Percentiles rank a stretch among this genome's conserved stretches.
Conservation (phyloP, 2,113 vertebrate species). For the Rafetus swinhoei region DNA sequence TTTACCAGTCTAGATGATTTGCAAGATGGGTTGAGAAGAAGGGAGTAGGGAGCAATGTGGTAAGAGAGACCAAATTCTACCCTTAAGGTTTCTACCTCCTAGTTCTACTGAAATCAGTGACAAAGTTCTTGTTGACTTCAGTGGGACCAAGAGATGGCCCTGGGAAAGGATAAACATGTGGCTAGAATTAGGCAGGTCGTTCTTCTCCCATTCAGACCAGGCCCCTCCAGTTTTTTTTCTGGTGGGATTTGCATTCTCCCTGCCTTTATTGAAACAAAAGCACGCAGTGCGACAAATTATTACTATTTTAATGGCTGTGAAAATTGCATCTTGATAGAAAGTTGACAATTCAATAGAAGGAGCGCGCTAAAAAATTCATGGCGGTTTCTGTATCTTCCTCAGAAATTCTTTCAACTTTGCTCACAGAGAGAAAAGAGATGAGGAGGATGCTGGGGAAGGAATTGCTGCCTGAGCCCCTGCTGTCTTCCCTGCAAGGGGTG, state of each 20-base stretch:
- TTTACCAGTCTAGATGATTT: not conserved
- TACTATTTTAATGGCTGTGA: not conserved
- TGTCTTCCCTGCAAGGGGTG: constrained; percentile 48
- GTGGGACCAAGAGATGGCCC: constrained; percentile 6
- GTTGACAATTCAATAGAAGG: constrained; percentile 65
- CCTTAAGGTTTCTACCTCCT: not conserved
- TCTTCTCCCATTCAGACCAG: not conserved
- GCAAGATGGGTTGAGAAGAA: constrained; percentile 24
- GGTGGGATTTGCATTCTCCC: not conserved
- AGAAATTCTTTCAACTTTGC: constrained; percentile 57
- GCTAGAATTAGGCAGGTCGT: constrained; percentile 33
- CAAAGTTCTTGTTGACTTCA: constrained; percentile 46
- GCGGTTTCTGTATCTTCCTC: constrained; percentile 45
- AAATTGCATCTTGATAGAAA: constrained; percentile 15
- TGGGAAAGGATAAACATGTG: constrained; percentile 2
- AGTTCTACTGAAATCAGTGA: not conserved
- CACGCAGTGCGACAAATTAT: constrained; percentile 38
- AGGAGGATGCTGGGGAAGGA: constrained; percentile 44
- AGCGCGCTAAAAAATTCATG: constrained; percentile 66
- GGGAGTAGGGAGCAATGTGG: constrained; percentile 19
- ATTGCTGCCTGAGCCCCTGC: constrained; percentile 51
- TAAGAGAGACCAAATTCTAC: constrained; percentile 29
- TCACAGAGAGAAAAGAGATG: constrained; percentile 50
- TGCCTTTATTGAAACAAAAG: constrained; percentile 32
- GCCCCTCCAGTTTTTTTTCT: not conserved